phyloP scores from a whole-genome alignment of 2,113 vertebrate species.

The Camelus bactrianus region DNA sequence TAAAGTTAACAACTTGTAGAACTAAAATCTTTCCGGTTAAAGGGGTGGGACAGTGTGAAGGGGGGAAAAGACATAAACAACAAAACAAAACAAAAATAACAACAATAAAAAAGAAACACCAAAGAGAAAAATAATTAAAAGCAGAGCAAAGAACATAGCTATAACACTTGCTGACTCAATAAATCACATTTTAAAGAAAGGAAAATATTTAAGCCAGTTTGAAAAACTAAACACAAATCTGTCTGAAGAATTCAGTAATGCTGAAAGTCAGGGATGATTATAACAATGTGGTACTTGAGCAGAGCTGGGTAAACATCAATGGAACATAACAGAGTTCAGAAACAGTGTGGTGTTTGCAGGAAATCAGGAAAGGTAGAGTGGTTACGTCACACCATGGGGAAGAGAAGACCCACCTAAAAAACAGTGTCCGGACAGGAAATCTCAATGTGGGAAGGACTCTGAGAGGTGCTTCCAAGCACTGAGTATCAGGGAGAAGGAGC shows the following conservation, averaged over 20 bases:
- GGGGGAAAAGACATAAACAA: not conserved
- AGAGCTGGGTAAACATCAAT: not conserved
- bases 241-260: slow-evolving; percentile 14
- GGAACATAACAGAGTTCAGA: not conserved
- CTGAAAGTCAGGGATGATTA: not conserved
- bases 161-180: not conserved
- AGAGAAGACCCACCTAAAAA: not conserved
- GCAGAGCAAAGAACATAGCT: not conserved
- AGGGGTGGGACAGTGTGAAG: not conserved
- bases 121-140: not conserved
- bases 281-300: not conserved
- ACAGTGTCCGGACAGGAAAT: not conserved
- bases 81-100: not conserved
- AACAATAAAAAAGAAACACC: not conserved
- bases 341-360: not conserved
- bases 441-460: not conserved
- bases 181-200: not conserved
- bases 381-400: not conserved
- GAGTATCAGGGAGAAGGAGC: not conserved
- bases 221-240: slow-evolving; percentile 10
- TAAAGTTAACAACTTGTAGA: not conserved
- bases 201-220: slow-evolving; percentile 11
- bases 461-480: not conserved
- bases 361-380: not conserved
- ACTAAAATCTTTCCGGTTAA: not conserved